Evolutionary conservation across 2,888 invertebrate species (phyloP).

Genomic region (Orthonevra nobilis): DNA sequence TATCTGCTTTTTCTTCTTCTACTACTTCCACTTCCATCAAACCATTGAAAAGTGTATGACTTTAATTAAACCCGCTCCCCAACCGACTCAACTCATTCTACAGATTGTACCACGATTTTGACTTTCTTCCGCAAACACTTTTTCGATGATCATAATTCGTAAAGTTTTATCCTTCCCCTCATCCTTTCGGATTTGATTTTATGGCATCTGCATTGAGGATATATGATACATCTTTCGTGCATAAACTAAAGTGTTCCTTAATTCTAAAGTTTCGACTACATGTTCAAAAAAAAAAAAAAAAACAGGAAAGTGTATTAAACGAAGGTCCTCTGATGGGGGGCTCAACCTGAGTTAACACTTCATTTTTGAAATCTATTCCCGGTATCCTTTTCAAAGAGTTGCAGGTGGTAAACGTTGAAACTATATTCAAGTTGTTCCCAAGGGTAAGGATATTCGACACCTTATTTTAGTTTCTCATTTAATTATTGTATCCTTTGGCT

Average conservation of each 20-base stretch:
- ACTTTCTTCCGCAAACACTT: constrained; percentile 26
- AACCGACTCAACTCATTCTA: too few relatives aligned
- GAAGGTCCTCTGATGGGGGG: background rate
- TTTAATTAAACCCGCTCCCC: constrained; percentile 35
- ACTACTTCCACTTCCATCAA: background rate
- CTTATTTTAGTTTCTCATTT: constrained; percentile 18
- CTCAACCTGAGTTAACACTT: constrained; percentile 10
- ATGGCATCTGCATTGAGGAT: constrained; percentile 11
- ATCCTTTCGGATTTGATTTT: background rate
- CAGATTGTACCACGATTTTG: background rate
- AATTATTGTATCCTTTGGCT: constrained; percentile 3
- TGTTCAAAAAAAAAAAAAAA: too few relatives aligned
- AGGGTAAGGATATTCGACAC: constrained; percentile 12
- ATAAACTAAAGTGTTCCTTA: constrained; percentile 7
- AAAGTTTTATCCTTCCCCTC: constrained; percentile 15
- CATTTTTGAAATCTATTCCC: constrained; percentile 2
- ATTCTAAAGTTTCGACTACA: too few relatives aligned
- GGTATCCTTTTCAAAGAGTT: too few relatives aligned
- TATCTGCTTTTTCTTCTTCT: background rate
- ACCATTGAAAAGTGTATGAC: constrained; percentile 28
- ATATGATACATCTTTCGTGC: constrained; percentile 11
- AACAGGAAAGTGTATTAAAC: background rate
- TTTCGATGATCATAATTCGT: constrained; percentile 41
- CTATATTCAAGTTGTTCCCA: background rate
- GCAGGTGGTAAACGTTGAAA: too few relatives aligned